These are phyloP conservation scores for Ophonus ardosiacus DNA, from an alignment of 2,888 invertebrate genomes.

Conservation along the genomic window DNA sequence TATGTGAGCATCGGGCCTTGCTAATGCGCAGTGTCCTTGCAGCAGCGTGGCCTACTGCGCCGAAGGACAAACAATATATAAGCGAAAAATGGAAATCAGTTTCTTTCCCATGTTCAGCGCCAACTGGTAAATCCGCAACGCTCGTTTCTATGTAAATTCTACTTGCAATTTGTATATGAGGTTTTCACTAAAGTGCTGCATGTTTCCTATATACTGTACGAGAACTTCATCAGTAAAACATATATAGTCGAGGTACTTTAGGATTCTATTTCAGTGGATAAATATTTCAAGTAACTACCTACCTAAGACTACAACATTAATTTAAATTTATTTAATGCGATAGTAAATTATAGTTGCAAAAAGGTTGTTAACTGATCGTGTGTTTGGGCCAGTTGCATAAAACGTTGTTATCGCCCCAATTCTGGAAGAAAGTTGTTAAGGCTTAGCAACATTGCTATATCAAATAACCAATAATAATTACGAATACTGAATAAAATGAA, in stretches of 20 bases:
- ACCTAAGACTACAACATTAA: not conserved
- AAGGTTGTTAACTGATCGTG: too few relatives aligned
- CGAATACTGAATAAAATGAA: too few relatives aligned
- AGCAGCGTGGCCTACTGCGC: constrained; percentile 34
- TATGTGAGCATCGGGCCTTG: constrained; percentile 24
- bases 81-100: constrained; percentile 61
- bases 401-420: too few relatives aligned
- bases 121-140: constrained; percentile 53
- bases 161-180: constrained; percentile 55
- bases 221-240: not conserved
- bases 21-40: constrained; percentile 29
- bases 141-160: constrained; percentile 57
- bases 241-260: not conserved
- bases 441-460: too few relatives aligned
- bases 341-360: not conserved
- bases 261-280: not conserved
- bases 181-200: not conserved
- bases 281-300: not conserved
- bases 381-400: too few relatives aligned
- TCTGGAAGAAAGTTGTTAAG: too few relatives aligned
- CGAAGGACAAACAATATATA: constrained; percentile 59
- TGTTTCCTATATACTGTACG: not conserved
- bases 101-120: constrained; percentile 52
- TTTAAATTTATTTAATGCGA: not conserved
- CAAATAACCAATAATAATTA: too few relatives aligned